phyloP scores from a whole-genome alignment of 2,113 vertebrate species.

The Gulo gulo region DNA sequence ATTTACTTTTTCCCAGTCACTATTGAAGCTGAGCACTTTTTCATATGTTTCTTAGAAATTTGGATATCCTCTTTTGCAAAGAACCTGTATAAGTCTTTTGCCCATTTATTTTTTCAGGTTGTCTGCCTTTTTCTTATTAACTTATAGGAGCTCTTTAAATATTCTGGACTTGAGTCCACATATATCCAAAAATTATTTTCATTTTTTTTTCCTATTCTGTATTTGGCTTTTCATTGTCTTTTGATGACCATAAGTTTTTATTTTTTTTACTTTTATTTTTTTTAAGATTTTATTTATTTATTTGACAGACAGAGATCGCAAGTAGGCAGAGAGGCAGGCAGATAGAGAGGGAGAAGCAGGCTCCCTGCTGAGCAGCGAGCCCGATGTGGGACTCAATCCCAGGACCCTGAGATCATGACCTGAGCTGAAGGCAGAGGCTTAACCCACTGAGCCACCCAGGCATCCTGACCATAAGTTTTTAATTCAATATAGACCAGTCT shows the following conservation, averaged over 20 bases:
- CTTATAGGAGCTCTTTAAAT: neutral
- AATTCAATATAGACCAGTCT: neutral
- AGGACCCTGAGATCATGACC: no score
- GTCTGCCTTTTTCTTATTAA: neutral
- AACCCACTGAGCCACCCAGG: no score
- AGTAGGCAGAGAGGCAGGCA: no score
- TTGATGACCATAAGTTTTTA: neutral
- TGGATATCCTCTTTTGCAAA: neutral
- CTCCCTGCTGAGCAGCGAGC: no score
- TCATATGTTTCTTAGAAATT: neutral
- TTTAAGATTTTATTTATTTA: no score
- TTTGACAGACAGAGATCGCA: no score
- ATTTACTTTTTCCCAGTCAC: neutral
- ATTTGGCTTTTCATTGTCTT: conserved; percentile 1
- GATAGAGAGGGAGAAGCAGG: no score
- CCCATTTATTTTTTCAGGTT: neutral
- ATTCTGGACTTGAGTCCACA: neutral
- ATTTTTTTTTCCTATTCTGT: neutral
- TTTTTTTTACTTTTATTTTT: no score
- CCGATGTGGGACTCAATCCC: no score
- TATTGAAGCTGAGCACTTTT: neutral
- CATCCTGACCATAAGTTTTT: neutral
- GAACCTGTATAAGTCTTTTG: neutral
- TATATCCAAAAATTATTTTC: neutral
- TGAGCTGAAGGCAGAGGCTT: no score